Evolutionary conservation across 2,113 vertebrate species (phyloP), one percentile per base, ranked within the genome.

Genomic region (Blennius ocellaris): DNA sequence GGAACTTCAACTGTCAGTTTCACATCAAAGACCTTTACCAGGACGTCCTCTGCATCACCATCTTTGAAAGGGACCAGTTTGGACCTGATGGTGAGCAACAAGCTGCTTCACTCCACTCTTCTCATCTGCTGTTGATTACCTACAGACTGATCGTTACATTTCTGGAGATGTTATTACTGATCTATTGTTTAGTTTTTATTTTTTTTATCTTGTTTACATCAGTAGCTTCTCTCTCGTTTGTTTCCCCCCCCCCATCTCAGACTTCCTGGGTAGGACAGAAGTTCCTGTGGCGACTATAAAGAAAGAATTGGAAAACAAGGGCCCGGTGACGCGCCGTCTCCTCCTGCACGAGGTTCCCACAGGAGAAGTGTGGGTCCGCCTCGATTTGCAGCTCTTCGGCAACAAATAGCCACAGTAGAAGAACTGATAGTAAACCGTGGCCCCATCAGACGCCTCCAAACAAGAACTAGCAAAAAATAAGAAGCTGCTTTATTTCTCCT

Each of bases 1-100:
- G 98, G 98, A 98, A 96, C 74, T 99, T 98, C 80, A 99, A 96
- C 88, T 99, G 98, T 89, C 97, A 99, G 92, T 99, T 99, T 90
- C 95, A 98, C 86, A 94, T 99, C 76, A 96, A 93, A 88, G 97
- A 99, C 47, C 86, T 99, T 1, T 94, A 98, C 82, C 97, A 99
- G 84, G 97, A 99, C 37, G 97, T 99, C 60, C 93, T 99, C 12
- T 97, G 95, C 69, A 96, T 99, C 89, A 96, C 97, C 62, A 92
- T 99, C 91, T 96, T 94, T 59, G 97, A 98, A 88, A 93, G 93
- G 69, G 96, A 97, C 82, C 97, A 95, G 80, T 98, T 99, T 84
- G 95, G 96, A 15, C 98, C 98, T 0, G 97, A 99, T 8, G 96
- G 98, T 98, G 81, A 89, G 96, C 76, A 2, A 9, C 30, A 14